Conservation (phyloP, 2,113 vertebrate genomes). For the Eubucco bourcierii region DNA sequence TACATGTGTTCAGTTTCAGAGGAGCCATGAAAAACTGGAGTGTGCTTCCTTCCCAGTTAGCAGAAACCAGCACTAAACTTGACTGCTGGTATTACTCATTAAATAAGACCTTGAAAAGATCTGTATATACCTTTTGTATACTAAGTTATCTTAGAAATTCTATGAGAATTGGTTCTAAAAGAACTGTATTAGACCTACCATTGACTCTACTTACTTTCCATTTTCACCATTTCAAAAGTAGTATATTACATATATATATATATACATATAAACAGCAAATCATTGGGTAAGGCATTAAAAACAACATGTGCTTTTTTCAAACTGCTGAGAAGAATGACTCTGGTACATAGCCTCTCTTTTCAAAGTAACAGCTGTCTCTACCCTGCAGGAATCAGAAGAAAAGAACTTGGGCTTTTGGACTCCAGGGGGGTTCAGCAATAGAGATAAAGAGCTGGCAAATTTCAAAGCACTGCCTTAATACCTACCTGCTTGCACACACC, state of each 20-base stretch:
- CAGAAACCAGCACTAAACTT: not conserved
- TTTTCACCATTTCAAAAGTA: not conserved
- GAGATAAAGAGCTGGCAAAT: not conserved
- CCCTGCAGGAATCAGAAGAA: constrained; percentile 13
- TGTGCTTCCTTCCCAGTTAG: not conserved
- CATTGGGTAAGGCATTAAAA: not conserved
- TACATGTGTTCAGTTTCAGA: not conserved
- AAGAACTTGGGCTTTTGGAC: not conserved
- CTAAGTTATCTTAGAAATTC: not conserved
- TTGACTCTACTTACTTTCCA: not conserved
- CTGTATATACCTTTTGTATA: not conserved
- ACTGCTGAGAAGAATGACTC: not conserved
- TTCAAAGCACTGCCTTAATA: not conserved
- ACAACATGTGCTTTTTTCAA: not conserved
- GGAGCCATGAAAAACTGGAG: not conserved
- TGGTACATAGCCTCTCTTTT: not conserved
- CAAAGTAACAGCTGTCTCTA: constrained; percentile 53
- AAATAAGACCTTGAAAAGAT: not conserved
- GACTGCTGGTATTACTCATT: not conserved
- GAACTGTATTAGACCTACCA: not conserved
- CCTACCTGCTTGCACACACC: not conserved
- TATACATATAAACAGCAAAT: not conserved
- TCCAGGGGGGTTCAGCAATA: not conserved
- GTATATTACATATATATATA: not conserved
- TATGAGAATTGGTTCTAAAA: not conserved